These are phyloP conservation scores for Ostrea denselamellosa DNA, from an alignment of 1,140 invertebrate genomes.

Conservation along the genomic window DNA sequence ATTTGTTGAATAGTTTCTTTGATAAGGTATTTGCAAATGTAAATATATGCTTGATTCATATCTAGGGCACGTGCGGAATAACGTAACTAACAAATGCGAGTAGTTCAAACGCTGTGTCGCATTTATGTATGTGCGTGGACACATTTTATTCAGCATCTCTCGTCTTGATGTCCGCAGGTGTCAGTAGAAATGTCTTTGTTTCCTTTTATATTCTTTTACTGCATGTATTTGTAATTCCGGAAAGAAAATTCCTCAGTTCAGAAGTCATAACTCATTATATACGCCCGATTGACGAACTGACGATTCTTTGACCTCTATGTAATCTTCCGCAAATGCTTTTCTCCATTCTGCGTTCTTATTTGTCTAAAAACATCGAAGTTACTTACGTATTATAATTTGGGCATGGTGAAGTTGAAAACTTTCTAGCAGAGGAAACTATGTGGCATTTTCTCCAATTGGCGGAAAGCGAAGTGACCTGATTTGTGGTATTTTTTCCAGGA, in stretches of 20 bases:
- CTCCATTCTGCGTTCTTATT: background rate
- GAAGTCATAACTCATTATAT: background rate
- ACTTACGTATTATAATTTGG: slow-evolving; percentile 4
- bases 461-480: background rate
- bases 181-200: background rate
- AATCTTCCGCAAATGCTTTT: background rate
- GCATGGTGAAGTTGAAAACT: background rate
- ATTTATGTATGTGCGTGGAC: too few relatives aligned
- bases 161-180: too few relatives aligned
- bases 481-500: background rate
- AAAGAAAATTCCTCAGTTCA: background rate
- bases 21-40: too few relatives aligned
- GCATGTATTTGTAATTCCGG: background rate
- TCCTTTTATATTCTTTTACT: background rate
- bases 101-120: too few relatives aligned
- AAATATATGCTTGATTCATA: too few relatives aligned
- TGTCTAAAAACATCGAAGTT: background rate
- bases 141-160: too few relatives aligned
- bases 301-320: background rate
- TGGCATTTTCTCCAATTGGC: background rate
- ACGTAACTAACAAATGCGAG: too few relatives aligned
- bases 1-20: too few relatives aligned
- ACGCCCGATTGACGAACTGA: background rate
- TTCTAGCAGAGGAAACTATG: background rate
- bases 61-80: too few relatives aligned